These are phyloP conservation scores for Drosophila kanapiae DNA, from an alignment of 1,140 invertebrate genomes.

Conservation along the genomic window DNA sequence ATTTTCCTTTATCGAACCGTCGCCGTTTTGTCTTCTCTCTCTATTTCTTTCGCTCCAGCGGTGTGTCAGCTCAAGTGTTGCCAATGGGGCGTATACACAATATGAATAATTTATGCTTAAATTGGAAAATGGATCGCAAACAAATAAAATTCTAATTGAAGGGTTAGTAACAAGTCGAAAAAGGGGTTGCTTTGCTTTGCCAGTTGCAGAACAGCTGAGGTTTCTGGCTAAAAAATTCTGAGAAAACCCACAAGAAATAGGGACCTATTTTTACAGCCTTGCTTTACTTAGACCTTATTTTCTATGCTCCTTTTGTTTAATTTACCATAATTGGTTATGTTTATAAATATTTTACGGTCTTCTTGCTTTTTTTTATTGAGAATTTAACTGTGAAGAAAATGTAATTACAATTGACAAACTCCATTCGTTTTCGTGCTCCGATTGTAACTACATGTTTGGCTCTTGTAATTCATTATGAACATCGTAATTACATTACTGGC, in stretches of 20 bases:
- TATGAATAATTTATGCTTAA: conserved; percentile 74
- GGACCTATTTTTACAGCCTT: neutral
- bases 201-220: conserved; percentile 2
- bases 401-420: conserved; percentile 26
- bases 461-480: conserved; percentile 1
- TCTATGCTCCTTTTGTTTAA: too few relatives aligned
- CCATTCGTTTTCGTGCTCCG: conserved; percentile 2
- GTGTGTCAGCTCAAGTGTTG: conserved; percentile 22
- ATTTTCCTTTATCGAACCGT: conserved; percentile 43
- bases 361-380: neutral
- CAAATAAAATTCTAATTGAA: conserved; percentile 57
- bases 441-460: conserved; percentile 1
- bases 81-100: conserved; percentile 69
- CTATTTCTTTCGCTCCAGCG: neutral
- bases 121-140: conserved; percentile 58
- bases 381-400: neutral
- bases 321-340: neutral
- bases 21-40: conserved; percentile 6
- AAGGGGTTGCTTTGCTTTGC: conserved; percentile 9
- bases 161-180: conserved; percentile 19
- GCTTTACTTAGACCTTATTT: neutral
- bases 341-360: neutral
- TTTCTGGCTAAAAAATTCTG: neutral
- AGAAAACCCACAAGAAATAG: neutral
- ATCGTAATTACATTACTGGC: neutral